These are phyloP conservation scores for Mya arenaria DNA, from an alignment of 1,140 invertebrate species.

Conservation along the genomic window DNA sequence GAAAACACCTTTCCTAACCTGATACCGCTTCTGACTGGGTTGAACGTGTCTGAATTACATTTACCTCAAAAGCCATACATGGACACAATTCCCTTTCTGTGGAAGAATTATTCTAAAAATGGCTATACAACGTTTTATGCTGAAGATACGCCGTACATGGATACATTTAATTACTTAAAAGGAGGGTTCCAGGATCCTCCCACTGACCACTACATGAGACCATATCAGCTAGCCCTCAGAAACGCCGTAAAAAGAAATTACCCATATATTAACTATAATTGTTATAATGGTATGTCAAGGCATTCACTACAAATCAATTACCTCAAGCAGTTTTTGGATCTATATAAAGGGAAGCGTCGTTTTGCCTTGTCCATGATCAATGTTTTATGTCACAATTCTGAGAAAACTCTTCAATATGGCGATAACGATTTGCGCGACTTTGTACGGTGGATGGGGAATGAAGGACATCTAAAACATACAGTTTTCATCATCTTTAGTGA, in stretches of 20 bases:
- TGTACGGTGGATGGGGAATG: conserved; percentile 47
- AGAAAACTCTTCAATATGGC: background rate
- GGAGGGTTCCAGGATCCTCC: conserved; percentile 80
- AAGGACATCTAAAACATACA: background rate
- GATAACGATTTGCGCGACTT: conserved; percentile 64
- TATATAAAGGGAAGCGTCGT: conserved; percentile 24
- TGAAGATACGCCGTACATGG: conserved; percentile 81
- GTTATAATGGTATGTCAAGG: conserved; percentile 25
- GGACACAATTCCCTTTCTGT: conserved; percentile 64
- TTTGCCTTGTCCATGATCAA: conserved; percentile 20
- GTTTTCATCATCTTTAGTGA: conserved; percentile 14
- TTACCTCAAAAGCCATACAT: background rate
- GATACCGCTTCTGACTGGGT: conserved; percentile 64
- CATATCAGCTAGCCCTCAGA: conserved; percentile 72
- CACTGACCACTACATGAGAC: conserved; percentile 81
- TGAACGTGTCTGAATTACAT: background rate
- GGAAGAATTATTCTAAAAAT: conserved; percentile 81
- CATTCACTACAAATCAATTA: conserved; percentile 24
- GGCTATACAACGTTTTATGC: conserved; percentile 82
- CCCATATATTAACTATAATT: conserved; percentile 10
- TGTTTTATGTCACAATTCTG: conserved; percentile 16
- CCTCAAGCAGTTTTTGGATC: conserved; percentile 27
- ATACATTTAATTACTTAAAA: conserved; percentile 80
- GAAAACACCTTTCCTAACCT: conserved; percentile 75
- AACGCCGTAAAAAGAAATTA: background rate